Evolutionary conservation across 1,140 invertebrate genomes (phyloP).

Genomic region (Coptotermes formosanus): DNA sequence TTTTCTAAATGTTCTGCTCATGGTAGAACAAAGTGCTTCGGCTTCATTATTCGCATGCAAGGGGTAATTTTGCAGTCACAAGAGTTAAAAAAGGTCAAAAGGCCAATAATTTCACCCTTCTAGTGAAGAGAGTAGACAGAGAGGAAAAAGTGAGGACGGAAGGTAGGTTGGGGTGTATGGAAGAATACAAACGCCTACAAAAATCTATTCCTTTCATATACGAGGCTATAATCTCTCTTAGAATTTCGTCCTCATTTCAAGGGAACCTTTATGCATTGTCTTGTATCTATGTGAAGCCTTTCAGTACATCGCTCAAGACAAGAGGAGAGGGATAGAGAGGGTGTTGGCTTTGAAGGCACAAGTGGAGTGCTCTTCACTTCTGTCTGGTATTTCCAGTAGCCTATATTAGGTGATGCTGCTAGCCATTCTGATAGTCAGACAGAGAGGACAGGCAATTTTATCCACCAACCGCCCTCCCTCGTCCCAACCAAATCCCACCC

Average conservation of each 20-base stretch:
- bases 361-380: neutral
- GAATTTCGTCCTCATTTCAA: neutral
- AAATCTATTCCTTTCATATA: neutral
- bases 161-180: neutral
- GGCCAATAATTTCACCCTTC: conserved; percentile 6
- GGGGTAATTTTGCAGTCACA: conserved; percentile 14
- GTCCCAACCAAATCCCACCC: neutral
- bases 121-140: neutral
- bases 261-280: conserved; percentile 6
- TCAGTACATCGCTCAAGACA: neutral
- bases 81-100: conserved; percentile 1
- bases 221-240: neutral
- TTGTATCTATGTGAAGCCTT: neutral
- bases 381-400: neutral
- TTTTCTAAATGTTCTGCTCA: neutral
- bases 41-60: neutral
- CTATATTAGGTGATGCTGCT: neutral
- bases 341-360: neutral
- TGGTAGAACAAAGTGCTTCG: neutral
- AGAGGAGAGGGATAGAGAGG: neutral
- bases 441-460: conserved; percentile 23
- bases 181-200: neutral
- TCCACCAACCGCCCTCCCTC: conserved; percentile 20
- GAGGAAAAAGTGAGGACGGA: neutral
- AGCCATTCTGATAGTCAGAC: neutral